Percentiles rank a stretch among this genome's conserved stretches.
These are phyloP conservation scores for Melanostoma mellinum DNA, from an alignment of 2,888 invertebrate genomes.

Conservation along the genomic window DNA sequence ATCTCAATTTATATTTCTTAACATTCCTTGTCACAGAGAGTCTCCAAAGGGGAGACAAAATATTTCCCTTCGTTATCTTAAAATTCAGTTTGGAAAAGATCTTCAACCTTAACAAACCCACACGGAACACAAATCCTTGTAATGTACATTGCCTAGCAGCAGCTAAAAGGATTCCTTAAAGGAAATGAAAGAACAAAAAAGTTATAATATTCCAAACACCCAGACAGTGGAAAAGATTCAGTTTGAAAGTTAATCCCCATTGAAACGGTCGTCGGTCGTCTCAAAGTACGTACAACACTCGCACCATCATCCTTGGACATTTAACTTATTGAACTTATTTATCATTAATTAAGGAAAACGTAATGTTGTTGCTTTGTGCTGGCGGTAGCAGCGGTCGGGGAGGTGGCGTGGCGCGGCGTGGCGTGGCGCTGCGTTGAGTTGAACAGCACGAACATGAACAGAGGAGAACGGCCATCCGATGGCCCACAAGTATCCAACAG, in stretches of 20 bases:
- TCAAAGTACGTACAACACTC: background rate
- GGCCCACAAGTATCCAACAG: background rate
- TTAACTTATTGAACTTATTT: slow-evolving; percentile 55
- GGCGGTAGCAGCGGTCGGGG: slow-evolving; percentile 44
- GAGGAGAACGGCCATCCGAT: no score
- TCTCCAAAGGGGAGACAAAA: no score
- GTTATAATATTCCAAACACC: slow-evolving; percentile 45
- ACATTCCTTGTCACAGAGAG: no score
- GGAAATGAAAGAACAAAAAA: slow-evolving; percentile 2
- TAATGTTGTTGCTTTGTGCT: background rate
- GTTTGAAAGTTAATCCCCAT: slow-evolving; percentile 5
- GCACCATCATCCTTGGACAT: slow-evolving; percentile 9
- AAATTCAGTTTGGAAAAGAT: slow-evolving; percentile 15
- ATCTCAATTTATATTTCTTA: no score
- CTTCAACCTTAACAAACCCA: slow-evolving; percentile 4
- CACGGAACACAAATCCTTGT: background rate
- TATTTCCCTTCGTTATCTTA: slow-evolving; percentile 3
- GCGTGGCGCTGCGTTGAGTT: background rate
- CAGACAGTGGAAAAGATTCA: slow-evolving; percentile 16
- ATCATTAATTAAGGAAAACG: background rate
- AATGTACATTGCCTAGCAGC: background rate
- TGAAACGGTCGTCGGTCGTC: background rate
- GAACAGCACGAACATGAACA: no score
- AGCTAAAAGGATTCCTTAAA: slow-evolving; percentile 19
- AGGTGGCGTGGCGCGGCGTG: background rate